Evolutionary conservation across 2,888 invertebrate genomes (phyloP).

Genomic region (Eubasilissa splendida): DNA sequence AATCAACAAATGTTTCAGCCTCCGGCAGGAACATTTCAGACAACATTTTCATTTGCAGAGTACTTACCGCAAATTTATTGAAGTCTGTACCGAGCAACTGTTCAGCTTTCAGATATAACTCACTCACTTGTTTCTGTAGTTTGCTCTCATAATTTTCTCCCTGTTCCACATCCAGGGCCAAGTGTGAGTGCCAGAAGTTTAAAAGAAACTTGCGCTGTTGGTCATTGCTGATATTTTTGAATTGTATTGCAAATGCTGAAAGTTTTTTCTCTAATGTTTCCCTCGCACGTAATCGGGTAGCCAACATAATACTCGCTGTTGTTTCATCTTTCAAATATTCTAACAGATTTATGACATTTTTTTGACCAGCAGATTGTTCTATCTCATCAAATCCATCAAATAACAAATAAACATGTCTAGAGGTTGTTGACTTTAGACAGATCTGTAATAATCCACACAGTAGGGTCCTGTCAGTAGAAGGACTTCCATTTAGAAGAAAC

Average conservation of each 20-base stretch:
- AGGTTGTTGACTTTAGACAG: background rate
- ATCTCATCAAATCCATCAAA: background rate
- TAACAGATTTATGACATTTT: background rate
- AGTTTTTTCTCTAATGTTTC: background rate
- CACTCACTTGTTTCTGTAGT: background rate
- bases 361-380: background rate
- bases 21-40: background rate
- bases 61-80: background rate
- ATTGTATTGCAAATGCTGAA: background rate
- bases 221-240: background rate
- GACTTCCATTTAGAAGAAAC: background rate
- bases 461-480: background rate
- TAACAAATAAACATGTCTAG: background rate
- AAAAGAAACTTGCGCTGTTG: background rate
- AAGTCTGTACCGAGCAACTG: background rate
- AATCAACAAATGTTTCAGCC: background rate
- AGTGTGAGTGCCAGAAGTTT: background rate
- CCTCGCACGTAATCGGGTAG: background rate
- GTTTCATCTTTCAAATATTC: background rate
- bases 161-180: background rate
- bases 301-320: background rate
- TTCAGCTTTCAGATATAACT: background rate
- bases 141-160: background rate
- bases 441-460: background rate
- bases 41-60: background rate